These are phyloP conservation scores for Pipa parva DNA, from an alignment of 2,113 vertebrate genomes.

Conservation along the genomic window DNA sequence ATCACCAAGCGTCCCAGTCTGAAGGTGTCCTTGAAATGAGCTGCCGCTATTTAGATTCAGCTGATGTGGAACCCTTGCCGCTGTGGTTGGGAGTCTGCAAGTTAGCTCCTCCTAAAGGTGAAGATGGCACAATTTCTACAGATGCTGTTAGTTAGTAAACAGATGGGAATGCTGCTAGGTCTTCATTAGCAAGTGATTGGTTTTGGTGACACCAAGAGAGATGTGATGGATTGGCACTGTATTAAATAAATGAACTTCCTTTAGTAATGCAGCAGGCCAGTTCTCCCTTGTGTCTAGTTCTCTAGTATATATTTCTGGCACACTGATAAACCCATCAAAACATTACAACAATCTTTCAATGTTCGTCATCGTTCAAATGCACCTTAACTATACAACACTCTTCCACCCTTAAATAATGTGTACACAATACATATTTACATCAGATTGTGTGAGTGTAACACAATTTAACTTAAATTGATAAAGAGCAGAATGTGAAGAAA, in stretches of 20 bases:
- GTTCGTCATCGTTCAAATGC: too few relatives aligned
- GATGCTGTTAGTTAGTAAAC: neutral
- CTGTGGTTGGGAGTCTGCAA: neutral
- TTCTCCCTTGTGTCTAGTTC: neutral
- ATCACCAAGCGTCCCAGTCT: conserved; percentile 28
- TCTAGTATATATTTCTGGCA: too few relatives aligned
- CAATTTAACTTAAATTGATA: too few relatives aligned
- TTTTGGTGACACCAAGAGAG: conserved; percentile 1
- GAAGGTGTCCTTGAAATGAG: conserved; percentile 37
- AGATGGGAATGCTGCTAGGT: conserved; percentile 9
- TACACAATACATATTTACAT: too few relatives aligned
- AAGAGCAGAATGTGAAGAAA: too few relatives aligned
- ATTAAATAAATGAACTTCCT: neutral
- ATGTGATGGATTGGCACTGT: conserved; percentile 8
- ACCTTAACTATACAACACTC: too few relatives aligned
- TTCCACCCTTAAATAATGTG: too few relatives aligned
- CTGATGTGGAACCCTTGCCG: neutral
- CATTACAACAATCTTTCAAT: too few relatives aligned
- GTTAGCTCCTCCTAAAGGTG: neutral
- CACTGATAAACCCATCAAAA: too few relatives aligned
- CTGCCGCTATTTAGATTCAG: neutral
- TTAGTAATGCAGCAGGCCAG: conserved; percentile 1
- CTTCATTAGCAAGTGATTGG: conserved; percentile 12
- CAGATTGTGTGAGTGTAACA: too few relatives aligned
- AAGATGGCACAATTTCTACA: neutral